Percentiles rank a stretch among this genome's conserved stretches.
phyloP scores from a whole-genome alignment of 1,140 invertebrate species.

The Calephelis nemesis region DNA sequence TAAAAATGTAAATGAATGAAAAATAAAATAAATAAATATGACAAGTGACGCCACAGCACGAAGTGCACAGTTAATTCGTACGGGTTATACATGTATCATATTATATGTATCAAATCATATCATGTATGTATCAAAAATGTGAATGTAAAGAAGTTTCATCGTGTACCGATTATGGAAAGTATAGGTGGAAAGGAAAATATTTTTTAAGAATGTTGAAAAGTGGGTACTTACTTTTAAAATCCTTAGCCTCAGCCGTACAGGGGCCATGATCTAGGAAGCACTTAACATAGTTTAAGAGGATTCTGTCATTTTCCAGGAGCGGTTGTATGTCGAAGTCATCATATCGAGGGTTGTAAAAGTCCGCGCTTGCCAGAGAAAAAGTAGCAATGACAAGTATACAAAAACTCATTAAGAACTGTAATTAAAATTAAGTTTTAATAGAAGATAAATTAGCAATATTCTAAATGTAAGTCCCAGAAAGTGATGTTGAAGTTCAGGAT shows the following conservation, averaged over 20 bases:
- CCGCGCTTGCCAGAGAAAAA: constrained; percentile 29
- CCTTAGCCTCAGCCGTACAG: constrained; percentile 86
- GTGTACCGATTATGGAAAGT: too few relatives aligned
- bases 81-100: too few relatives aligned
- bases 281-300: constrained; percentile 84
- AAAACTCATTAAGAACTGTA: constrained; percentile 29
- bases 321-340: constrained; percentile 86
- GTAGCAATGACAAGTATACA: constrained; percentile 23
- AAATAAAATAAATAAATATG: too few relatives aligned
- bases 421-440: constrained; percentile 10
- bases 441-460: not conserved
- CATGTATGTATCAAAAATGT: too few relatives aligned
- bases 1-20: too few relatives aligned
- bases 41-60: too few relatives aligned
- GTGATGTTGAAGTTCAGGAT: too few relatives aligned
- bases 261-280: constrained; percentile 86
- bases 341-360: constrained; percentile 63
- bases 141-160: too few relatives aligned
- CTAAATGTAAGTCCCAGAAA: too few relatives aligned
- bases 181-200: too few relatives aligned
- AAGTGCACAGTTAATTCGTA: too few relatives aligned
- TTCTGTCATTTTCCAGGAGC: constrained; percentile 83
- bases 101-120: too few relatives aligned
- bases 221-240: constrained; percentile 84
- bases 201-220: not conserved